Evolutionary conservation across 2,888 invertebrate species (phyloP).

Genomic region (Lamellibrachia columna): DNA sequence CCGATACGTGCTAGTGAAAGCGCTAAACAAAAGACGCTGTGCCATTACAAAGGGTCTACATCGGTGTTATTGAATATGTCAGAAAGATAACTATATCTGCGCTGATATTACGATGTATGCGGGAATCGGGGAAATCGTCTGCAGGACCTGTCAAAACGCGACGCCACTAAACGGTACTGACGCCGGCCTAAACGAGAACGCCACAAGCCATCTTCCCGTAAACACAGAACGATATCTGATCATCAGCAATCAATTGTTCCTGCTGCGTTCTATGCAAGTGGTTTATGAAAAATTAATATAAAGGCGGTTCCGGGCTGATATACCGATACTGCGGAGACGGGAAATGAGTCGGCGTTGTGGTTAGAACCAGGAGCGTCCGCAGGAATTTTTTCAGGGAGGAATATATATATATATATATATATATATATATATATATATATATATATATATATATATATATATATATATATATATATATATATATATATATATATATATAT

Average conservation of each 20-base stretch:
- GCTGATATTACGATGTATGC: background rate
- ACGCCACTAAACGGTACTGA: background rate
- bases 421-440: too few species aligned
- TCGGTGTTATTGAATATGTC: background rate
- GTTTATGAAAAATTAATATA: background rate
- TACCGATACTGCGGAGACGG: background rate
- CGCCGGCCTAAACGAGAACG: background rate
- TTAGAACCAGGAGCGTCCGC: too few species aligned
- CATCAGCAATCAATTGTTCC: too few species aligned
- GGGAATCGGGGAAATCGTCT: background rate
- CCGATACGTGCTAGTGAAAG: background rate
- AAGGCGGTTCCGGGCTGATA: background rate
- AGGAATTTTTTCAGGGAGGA: too few species aligned
- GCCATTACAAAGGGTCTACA: background rate
- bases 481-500: too few species aligned
- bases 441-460: too few species aligned
- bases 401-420: too few species aligned
- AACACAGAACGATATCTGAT: background rate
- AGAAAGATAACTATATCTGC: background rate
- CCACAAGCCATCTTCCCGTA: background rate
- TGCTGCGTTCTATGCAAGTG: background rate
- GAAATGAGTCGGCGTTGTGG: background rate
- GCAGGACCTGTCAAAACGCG: background rate
- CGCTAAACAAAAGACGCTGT: background rate
- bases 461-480: too few species aligned